Evolutionary conservation across 2,797 vertebrate species (phyloP).

Genomic region (Xenops minutus): DNA sequence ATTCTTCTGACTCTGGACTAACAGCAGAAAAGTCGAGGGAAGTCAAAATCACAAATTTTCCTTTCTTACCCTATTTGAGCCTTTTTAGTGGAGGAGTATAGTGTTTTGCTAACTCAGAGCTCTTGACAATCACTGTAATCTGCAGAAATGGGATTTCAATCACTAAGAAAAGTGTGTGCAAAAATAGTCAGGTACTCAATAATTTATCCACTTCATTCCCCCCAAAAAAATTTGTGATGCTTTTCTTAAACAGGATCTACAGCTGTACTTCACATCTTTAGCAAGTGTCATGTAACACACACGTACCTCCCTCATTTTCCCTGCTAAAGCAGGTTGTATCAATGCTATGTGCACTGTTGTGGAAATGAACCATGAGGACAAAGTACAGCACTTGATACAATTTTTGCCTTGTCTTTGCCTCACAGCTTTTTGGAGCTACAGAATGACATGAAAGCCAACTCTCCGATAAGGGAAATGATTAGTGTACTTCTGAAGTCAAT

Average conservation of each 20-base stretch:
- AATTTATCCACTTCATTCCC: not conserved
- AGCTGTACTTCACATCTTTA: not conserved
- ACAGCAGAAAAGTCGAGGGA: not conserved
- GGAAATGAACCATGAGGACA: not conserved
- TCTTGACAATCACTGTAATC: not conserved
- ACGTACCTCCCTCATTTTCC: not conserved
- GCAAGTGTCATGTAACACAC: not conserved
- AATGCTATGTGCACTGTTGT: not conserved
- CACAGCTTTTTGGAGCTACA: not conserved
- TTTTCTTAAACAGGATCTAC: not conserved
- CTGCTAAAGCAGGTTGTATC: not conserved
- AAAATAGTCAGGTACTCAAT: not conserved
- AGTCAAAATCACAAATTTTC: not conserved
- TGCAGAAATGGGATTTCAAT: not conserved
- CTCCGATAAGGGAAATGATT: not conserved
- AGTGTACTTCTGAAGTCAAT: not conserved
- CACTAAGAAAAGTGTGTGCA: not conserved
- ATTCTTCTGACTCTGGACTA: not conserved
- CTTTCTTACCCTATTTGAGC: not conserved
- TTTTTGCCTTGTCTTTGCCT: not conserved
- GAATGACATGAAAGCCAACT: not conserved
- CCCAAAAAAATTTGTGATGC: rapidly evolving
- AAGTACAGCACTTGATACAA: not conserved
- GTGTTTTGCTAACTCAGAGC: not conserved
- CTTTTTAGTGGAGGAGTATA: not conserved